Evolutionary conservation across 2,888 invertebrate genomes (phyloP), one percentile per base, ranked within the genome.

Genomic region (Drosophila niveifrons): DNA sequence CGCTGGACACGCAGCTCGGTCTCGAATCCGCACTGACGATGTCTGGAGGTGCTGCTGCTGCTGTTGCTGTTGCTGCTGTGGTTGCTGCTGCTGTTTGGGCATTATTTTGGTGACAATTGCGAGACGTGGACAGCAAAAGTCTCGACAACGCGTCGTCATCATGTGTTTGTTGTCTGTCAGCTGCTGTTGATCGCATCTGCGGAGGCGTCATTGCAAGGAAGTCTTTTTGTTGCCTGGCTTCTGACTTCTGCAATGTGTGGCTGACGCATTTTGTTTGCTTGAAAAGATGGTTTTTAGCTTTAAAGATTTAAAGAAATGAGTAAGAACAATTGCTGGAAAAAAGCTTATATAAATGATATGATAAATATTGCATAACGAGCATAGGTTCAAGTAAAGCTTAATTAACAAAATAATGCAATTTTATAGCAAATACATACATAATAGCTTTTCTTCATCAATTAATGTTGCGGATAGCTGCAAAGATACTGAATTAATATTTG

Each of bases 81-180:
- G 28, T 31, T 31, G 51, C 52, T 41, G 62, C 29, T 50, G 69
- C 68, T 65, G 65, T 52, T 57, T 57, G 63, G 61, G 56, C 67
- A 77, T 73, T 83, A 83, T 81, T 81, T 81, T 72, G 81, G 85
- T 72, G 88, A 78, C 82, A 80, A 79, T 75, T 43, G 62, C 52
- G 58, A 62, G 59, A 75, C 65, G 61, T 78, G 65, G 50, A 31
- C 51, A 29, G 31, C 59, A 44, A 11, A 41, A 23, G 23, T 23
- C 23, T 23, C 23, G 23, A 23, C 23, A 18, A 56, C 55, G 41
- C 44, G 41, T 55, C 43, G 66, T 55, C 65, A 15, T 41, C 39
- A 15, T 41, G 7, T 66, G 59, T 41, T 41, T 64, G 53, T 23
- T 36, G 66, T 50, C 48, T 57, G 41, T 59, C 46, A 23, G 48